These are phyloP conservation scores for Trimorus sp. DNA, from an alignment of 2,888 invertebrate genomes.

Conservation along the genomic window DNA sequence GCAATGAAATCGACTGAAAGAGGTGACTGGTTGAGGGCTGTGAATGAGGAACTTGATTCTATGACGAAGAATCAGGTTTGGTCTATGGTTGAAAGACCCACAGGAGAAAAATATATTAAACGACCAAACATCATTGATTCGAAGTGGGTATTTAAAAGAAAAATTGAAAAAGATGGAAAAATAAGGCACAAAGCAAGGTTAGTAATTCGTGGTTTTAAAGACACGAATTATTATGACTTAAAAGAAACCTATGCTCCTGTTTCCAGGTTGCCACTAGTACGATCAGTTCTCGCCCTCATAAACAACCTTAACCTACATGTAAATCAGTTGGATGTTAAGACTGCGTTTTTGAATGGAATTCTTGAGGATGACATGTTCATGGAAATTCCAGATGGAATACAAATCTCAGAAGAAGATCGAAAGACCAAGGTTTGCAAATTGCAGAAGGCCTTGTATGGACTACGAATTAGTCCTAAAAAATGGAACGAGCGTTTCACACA, in stretches of 20 bases:
- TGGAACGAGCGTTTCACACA: not conserved
- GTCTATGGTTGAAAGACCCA: not conserved
- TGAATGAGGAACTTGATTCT: no score
- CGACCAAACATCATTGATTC: not conserved
- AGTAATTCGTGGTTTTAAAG: not conserved
- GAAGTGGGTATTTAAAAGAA: not conserved
- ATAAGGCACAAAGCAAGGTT: not conserved
- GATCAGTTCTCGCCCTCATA: no score
- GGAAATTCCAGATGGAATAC: slow-evolving; percentile 28
- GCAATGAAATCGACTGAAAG: no score
- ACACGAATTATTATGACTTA: not conserved
- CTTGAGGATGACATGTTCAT: slow-evolving; percentile 31
- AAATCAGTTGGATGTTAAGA: slow-evolving; percentile 36
- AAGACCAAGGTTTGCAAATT: not conserved
- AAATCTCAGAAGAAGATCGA: not conserved
- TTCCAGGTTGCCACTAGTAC: not conserved
- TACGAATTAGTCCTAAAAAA: not conserved
- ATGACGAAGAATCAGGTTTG: not conserved
- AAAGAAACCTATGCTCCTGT: not conserved
- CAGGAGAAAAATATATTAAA: no score
- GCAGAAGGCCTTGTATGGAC: not conserved
- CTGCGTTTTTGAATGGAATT: slow-evolving; percentile 33
- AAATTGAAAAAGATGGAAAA: no score
- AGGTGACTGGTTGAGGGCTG: no score
- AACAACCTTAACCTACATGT: no score